Evolutionary conservation across 2,797 vertebrate genomes (phyloP).

Genomic region (Novumbra hubbsi): DNA sequence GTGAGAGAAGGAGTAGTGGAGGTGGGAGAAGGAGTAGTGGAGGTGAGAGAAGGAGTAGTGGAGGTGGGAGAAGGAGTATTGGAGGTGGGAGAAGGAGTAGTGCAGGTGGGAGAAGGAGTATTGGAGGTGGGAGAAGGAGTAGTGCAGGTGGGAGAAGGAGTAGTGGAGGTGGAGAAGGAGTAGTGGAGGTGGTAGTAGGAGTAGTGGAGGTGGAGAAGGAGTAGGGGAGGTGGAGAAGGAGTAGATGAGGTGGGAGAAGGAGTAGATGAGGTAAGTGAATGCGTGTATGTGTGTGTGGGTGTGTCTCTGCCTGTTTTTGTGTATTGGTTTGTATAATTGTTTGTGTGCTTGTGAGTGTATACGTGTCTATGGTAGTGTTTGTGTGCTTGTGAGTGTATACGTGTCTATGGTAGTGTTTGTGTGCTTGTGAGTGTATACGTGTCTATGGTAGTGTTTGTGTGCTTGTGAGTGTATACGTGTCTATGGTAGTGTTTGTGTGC

Average conservation of each 20-base stretch:
- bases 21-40: no score
- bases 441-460: no score
- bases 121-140: no score
- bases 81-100: not conserved
- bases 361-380: not conserved
- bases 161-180: not conserved
- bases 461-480: not conserved
- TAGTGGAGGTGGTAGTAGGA: not conserved
- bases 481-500: no score
- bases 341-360: not conserved
- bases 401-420: no score
- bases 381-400: not conserved
- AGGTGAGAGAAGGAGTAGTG: no score
- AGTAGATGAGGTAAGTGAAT: slow-evolving; percentile 6
- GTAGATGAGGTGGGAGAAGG: no score
- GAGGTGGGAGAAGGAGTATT: not conserved
- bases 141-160: no score
- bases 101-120: no score
- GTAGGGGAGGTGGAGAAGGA: no score
- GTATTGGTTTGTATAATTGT: not conserved
- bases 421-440: no score
- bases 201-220: not conserved
- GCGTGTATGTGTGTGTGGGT: slow-evolving; percentile 4
- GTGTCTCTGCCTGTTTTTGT: not conserved
- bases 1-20: not conserved